Evolutionary conservation across 2,888 invertebrate genomes (phyloP).

Genomic region (Blera fallax): DNA sequence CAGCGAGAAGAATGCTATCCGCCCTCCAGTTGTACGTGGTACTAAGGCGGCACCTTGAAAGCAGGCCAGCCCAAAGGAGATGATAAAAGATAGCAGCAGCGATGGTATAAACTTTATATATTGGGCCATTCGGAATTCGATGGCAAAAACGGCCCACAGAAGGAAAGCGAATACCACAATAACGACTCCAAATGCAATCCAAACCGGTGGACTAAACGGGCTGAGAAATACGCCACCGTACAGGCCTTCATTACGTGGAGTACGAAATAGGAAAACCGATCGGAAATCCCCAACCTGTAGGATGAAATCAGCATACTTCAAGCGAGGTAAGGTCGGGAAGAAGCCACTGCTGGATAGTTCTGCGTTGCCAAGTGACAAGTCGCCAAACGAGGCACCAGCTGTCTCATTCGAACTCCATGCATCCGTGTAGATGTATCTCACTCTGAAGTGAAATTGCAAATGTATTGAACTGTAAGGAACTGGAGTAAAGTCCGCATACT

Average conservation of each 20-base stretch:
- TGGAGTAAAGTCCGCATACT: slow-evolving; percentile 72
- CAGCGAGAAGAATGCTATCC: slow-evolving; percentile 77
- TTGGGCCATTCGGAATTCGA: slow-evolving; percentile 75
- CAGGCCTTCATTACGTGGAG: slow-evolving; percentile 83
- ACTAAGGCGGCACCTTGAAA: slow-evolving; percentile 82
- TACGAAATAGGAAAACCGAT: slow-evolving; percentile 84
- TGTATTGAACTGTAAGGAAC: not conserved
- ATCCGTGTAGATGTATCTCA: slow-evolving; percentile 70
- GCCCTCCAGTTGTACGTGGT: slow-evolving; percentile 81
- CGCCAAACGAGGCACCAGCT: slow-evolving; percentile 77
- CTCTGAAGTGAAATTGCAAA: slow-evolving; percentile 62
- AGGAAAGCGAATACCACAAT: slow-evolving; percentile 78
- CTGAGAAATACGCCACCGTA: slow-evolving; percentile 84
- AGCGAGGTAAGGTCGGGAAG: slow-evolving; percentile 73
- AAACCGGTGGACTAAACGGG: slow-evolving; percentile 84
- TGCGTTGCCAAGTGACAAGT: slow-evolving; percentile 74
- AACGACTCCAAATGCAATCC: slow-evolving; percentile 82
- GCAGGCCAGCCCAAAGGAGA: slow-evolving; percentile 82
- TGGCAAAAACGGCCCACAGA: slow-evolving; percentile 78
- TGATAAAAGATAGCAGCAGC: slow-evolving; percentile 77
- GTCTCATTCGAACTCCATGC: slow-evolving; percentile 76
- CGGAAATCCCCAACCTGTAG: slow-evolving; percentile 76
- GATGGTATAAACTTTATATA: slow-evolving; percentile 77
- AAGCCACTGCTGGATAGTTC: slow-evolving; percentile 76
- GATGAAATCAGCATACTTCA: slow-evolving; percentile 70